A percentile compares a stretch with the other conserved stretches of the same genome.
phyloP scores from a whole-genome alignment of 23 tunicate genomes.

The Oikopleura albicans region DNA sequence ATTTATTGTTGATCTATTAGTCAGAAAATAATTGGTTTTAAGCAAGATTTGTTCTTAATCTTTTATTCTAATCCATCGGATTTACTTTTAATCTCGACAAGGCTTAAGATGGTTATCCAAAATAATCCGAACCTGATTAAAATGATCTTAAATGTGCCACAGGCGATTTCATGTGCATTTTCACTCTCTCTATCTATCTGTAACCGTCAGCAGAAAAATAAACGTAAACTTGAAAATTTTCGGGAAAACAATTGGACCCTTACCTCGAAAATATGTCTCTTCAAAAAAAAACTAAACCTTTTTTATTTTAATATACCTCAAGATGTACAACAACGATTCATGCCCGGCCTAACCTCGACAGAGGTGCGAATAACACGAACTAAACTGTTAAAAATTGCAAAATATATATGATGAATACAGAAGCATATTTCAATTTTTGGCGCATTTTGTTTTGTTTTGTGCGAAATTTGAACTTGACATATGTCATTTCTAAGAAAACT shows the following conservation, averaged over 20 bases:
- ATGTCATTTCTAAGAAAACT: too few species aligned
- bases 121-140: not conserved
- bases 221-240: too few species aligned
- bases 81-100: conserved; percentile 9
- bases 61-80: conserved; percentile 9
- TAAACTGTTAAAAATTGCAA: not conserved
- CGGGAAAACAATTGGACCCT: too few species aligned
- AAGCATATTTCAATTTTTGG: too few species aligned
- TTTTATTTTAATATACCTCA: too few species aligned
- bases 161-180: not conserved
- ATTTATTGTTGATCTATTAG: not conserved
- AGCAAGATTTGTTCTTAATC: not conserved
- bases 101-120: not conserved
- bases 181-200: not conserved
- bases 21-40: not conserved
- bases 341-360: too few species aligned
- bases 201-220: not conserved
- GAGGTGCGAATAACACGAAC: conserved; percentile 6
- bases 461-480: too few species aligned
- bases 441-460: too few species aligned
- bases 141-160: not conserved
- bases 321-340: too few species aligned
- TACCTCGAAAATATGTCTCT: too few species aligned
- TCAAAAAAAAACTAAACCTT: too few species aligned
- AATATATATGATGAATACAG: too few species aligned